These are phyloP conservation scores for Scolopax rusticola DNA, from an alignment of 2,797 vertebrate genomes.

Conservation along the genomic window DNA sequence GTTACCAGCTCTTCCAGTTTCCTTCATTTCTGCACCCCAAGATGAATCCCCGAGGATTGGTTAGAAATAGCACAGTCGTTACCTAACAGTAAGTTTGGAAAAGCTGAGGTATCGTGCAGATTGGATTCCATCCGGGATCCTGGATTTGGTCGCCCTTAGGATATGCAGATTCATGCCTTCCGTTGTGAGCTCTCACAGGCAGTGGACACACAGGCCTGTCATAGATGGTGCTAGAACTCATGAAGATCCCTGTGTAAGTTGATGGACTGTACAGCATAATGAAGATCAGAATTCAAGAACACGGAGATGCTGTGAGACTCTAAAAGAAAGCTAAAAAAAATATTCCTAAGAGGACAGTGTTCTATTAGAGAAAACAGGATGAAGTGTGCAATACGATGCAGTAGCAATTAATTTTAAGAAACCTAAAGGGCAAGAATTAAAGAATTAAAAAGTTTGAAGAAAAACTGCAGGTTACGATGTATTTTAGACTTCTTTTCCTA, in stretches of 20 bases:
- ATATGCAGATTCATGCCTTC: rapidly evolving
- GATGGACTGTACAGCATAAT: neutral
- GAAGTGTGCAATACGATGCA: neutral
- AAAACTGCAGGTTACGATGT: neutral
- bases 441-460: neutral
- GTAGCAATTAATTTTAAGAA: neutral
- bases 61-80: neutral
- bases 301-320: neutral
- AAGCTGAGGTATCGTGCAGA: neutral
- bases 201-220: neutral
- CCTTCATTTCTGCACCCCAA: neutral
- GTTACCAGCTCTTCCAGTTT: neutral
- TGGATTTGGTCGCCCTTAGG: neutral
- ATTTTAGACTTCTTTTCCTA: neutral
- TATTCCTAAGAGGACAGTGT: neutral
- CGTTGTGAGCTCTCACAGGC: neutral
- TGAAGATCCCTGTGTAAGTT: neutral
- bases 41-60: neutral
- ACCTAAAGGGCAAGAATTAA: neutral
- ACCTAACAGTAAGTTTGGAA: neutral
- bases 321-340: neutral
- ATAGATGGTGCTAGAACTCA: neutral
- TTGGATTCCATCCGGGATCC: neutral
- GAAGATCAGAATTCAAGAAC: neutral
- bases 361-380: neutral